phyloP scores from a whole-genome alignment of 2,888 invertebrate species.

The Cheilosia pagana region DNA sequence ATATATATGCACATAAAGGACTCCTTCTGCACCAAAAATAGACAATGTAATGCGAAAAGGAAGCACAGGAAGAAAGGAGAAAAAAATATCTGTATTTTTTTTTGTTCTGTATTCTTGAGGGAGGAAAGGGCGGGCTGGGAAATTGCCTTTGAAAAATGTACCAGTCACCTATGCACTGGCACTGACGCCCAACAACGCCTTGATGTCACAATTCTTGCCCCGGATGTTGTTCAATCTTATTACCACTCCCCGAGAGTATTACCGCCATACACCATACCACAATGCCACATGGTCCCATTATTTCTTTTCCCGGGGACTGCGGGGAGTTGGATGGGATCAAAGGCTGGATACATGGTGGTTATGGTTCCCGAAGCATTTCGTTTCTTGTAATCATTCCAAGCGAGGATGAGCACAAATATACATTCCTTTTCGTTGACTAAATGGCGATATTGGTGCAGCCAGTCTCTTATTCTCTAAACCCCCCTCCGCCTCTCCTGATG shows the following conservation, averaged over 20 bases:
- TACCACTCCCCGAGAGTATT: conserved; percentile 67
- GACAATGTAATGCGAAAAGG: conserved; percentile 47
- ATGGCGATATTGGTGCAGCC: conserved; percentile 55
- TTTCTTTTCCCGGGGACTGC: conserved; percentile 18
- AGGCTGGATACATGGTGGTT: conserved; percentile 38
- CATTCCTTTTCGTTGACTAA: conserved; percentile 65
- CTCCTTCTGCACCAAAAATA: conserved; percentile 35
- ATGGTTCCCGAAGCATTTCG: conserved; percentile 68
- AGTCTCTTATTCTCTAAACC: conserved; percentile 30
- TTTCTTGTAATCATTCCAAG: conserved; percentile 75
- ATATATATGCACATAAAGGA: background rate
- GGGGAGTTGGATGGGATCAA: background rate
- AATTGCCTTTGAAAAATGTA: conserved; percentile 66
- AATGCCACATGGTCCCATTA: conserved; percentile 71
- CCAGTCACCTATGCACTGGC: conserved; percentile 49
- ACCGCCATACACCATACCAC: conserved; percentile 40
- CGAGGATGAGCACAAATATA: conserved; percentile 62
- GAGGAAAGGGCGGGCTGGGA: conserved; percentile 31
- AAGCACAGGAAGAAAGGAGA: conserved; percentile 8
- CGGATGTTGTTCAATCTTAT: conserved; percentile 75
- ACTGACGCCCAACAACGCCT: conserved; percentile 39
- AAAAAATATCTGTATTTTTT: conserved; percentile 29
- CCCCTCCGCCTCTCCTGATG: too few species aligned
- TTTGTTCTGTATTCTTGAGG: conserved; percentile 29
- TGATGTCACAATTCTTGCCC: conserved; percentile 70